Conservation (phyloP, 2,888 invertebrate species). For the Buathra laborator region DNA sequence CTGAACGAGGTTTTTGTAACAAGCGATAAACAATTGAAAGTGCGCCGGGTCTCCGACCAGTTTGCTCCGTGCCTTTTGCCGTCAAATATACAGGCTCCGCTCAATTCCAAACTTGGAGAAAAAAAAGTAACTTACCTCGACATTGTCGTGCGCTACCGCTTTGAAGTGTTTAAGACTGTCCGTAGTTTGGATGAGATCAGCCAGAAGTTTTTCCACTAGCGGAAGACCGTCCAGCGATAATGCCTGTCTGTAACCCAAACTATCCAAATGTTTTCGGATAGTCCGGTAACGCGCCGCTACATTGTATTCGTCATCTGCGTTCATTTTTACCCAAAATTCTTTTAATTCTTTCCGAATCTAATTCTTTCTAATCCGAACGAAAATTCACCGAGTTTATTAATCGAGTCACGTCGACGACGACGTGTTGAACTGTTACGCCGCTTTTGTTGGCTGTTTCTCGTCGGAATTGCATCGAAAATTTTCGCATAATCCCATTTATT, state of each 20-base stretch:
- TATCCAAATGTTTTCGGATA: slow-evolving; percentile 91
- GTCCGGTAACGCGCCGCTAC: slow-evolving; percentile 83
- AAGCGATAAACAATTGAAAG: slow-evolving; percentile 43
- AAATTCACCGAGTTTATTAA: background rate
- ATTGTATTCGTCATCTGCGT: slow-evolving; percentile 76
- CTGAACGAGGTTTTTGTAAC: background rate
- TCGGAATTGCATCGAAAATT: background rate
- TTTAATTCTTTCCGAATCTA: too few species aligned
- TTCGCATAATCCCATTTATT: background rate
- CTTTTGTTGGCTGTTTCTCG: slow-evolving; percentile 17
- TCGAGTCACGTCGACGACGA: too few species aligned
- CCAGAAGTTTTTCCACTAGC: slow-evolving; percentile 92
- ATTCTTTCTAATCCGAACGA: background rate
- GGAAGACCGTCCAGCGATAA: slow-evolving; percentile 92
- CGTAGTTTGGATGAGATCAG: slow-evolving; percentile 95
- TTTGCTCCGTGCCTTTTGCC: background rate
- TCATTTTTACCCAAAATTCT: slow-evolving; percentile 38
- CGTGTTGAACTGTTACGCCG: slow-evolving; percentile 17
- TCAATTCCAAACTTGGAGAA: too few species aligned
- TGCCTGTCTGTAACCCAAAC: slow-evolving; percentile 92
- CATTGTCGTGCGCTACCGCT: slow-evolving; percentile 89
- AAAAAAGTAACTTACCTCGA: slow-evolving; percentile 86
- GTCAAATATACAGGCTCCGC: background rate
- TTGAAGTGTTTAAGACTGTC: slow-evolving; percentile 94
- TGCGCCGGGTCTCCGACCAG: background rate